Evolutionary conservation across 2,797 vertebrate genomes (phyloP), one percentile per base, ranked within the genome.

Genomic region (Emydoidea blandingii): DNA sequence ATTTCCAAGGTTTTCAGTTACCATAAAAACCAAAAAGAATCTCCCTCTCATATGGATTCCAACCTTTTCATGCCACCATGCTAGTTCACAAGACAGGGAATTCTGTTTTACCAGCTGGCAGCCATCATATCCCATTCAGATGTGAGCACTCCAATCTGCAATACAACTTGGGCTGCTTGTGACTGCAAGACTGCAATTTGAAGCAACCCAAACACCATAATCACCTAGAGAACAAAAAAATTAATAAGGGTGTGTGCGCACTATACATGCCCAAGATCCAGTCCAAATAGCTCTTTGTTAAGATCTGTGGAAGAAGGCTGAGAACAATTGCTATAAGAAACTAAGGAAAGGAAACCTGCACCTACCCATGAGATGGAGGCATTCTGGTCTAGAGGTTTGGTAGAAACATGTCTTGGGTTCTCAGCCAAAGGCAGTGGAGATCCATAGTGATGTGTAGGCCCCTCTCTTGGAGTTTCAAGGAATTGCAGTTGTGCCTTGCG

Each of bases 401-500:
- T 91, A 81, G 98, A 98, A 92, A 98, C 98, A 0, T 88, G 95
- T 91, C 95, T 98, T 6, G 99, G 98, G 57, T 98, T 98, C 79
- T 98, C 53, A 0, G 98, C 97, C 1, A 97, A 98, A 83, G 34
- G 95, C 31, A 98, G 89, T 1, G 97, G 97, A 25, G 98, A 93
- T 81, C 95, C 98, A 96, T 96, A 98, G 74, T 87, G 98, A 89
- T 98, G 98, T 97, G 96, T 96, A 87, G 98, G 96, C 85, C 98
- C 99, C 94, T 98, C 92, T 87, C 96, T 27, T 18, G 99, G 98
- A 23, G 91, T 98, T 50, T 99, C 99, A 94, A 97, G 86, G 97
- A 99, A 99, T 27, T 93, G 93, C 98, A 99, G 97, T 50, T 98
- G 98, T 95, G 98, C 92, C 97, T 98, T 99, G 18, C 92, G 93